A percentile compares a stretch with the other conserved stretches of the same genome.
Conservation (phyloP, 2,113 vertebrate genomes). For the Caloenas nicobarica region DNA sequence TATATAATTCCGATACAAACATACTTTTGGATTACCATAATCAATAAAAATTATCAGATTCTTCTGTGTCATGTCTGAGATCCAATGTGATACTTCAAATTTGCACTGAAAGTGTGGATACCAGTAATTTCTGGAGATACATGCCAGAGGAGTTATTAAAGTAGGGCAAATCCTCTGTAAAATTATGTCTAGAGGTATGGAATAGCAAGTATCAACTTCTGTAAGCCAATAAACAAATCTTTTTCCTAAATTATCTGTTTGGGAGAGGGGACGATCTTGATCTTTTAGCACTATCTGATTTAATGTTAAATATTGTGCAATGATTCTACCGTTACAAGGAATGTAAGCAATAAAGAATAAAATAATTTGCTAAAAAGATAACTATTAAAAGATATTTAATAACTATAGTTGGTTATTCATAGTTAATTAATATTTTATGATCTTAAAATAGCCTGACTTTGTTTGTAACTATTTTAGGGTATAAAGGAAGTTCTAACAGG, state of each 20-base stretch:
- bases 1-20: constrained; percentile 64
- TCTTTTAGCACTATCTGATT: background rate
- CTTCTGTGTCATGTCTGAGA: constrained; percentile 72
- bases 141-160: constrained; percentile 77
- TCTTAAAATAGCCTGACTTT: background rate
- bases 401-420: background rate
- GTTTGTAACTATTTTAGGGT: constrained; percentile 50
- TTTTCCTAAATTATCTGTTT: background rate
- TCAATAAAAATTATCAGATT: constrained; percentile 73
- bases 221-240: background rate
- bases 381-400: background rate
- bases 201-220: constrained; percentile 58
- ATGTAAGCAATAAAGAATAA: background rate
- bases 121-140: constrained; percentile 65
- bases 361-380: background rate
- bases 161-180: constrained; percentile 68
- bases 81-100: constrained; percentile 59
- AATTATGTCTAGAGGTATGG: background rate
- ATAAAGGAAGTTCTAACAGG: constrained; percentile 77
- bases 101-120: constrained; percentile 55
- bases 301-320: background rate
- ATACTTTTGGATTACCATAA: constrained; percentile 72
- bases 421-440: background rate
- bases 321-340: background rate
- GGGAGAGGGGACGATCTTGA: background rate